Evolutionary conservation across 1,140 invertebrate genomes (phyloP).

Genomic region (Drosophila subobscura): DNA sequence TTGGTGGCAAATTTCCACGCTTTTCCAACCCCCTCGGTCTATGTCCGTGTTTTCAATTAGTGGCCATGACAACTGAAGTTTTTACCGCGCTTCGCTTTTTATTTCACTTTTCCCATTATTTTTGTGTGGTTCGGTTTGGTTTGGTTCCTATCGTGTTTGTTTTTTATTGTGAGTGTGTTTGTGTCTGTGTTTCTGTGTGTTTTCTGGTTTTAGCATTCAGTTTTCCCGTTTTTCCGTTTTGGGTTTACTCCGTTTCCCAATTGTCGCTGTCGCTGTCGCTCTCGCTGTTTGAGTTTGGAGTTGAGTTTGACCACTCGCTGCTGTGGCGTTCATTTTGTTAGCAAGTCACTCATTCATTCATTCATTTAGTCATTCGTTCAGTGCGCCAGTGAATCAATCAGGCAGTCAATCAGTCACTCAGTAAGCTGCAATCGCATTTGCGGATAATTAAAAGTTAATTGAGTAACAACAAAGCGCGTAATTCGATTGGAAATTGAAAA

Average conservation of each 20-base stretch:
- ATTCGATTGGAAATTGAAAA: constrained; percentile 50
- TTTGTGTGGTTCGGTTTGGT: constrained; percentile 4
- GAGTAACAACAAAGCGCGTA: constrained; percentile 45
- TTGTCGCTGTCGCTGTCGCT: constrained; percentile 3
- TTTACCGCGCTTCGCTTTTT: constrained; percentile 20
- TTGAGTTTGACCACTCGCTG: constrained; percentile 19
- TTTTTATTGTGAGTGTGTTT: background rate
- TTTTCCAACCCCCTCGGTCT: constrained; percentile 33
- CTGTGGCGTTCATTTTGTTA: constrained; percentile 34
- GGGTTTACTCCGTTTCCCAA: constrained; percentile 13
- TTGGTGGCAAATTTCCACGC: constrained; percentile 2
- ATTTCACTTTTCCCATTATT: constrained; percentile 33
- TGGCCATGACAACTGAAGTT: constrained; percentile 71
- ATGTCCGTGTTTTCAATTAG: constrained; percentile 64
- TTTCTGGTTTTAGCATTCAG: too few relatives aligned
- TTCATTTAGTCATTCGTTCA: constrained; percentile 1
- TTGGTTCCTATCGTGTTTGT: background rate
- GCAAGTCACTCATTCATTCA: constrained; percentile 33
- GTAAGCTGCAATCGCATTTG: constrained; percentile 17
- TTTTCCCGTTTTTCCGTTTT: background rate
- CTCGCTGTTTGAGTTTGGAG: constrained; percentile 5
- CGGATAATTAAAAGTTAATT: constrained; percentile 60
- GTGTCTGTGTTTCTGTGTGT: background rate
- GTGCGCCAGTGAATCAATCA: background rate
- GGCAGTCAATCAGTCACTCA: background rate